Conservation (phyloP, 2,797 vertebrate genomes). For the Sebastes taczanowskii region DNA sequence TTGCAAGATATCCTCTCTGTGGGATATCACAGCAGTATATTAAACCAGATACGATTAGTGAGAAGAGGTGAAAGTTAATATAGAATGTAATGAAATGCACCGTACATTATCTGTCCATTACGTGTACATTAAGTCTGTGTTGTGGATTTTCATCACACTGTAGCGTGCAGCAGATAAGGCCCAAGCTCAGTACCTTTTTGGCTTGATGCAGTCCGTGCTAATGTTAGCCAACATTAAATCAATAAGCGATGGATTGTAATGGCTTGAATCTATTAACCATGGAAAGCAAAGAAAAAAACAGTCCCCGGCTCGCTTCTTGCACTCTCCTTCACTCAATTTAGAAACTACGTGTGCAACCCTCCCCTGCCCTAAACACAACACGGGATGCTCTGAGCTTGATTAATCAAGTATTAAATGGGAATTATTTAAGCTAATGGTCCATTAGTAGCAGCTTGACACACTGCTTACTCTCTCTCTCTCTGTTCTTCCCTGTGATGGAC, state of each 20-base stretch:
- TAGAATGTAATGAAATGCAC: conserved; percentile 1
- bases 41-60: background rate
- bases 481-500: conserved; percentile 30
- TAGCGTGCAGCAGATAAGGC: conserved; percentile 20
- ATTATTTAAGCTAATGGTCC: conserved; percentile 75
- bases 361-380: conserved; percentile 46
- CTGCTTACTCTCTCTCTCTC: conserved; percentile 26
- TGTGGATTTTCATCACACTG: background rate
- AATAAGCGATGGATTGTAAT: conserved; percentile 72
- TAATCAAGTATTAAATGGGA: conserved; percentile 77
- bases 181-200: conserved; percentile 31
- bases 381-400: conserved; percentile 64
- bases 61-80: background rate
- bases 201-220: conserved; percentile 47
- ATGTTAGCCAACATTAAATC: conserved; percentile 59
- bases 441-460: conserved; percentile 58
- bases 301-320: conserved; percentile 27
- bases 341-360: conserved; percentile 22
- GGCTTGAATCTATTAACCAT: conserved; percentile 66
- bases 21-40: conserved; percentile 20
- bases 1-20: background rate
- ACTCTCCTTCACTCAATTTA: conserved; percentile 50
- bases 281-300: conserved; percentile 24
- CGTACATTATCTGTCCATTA: background rate
- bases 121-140: background rate